phyloP scores from a whole-genome alignment of 2,888 invertebrate species.

The Spodoptera exigua region DNA sequence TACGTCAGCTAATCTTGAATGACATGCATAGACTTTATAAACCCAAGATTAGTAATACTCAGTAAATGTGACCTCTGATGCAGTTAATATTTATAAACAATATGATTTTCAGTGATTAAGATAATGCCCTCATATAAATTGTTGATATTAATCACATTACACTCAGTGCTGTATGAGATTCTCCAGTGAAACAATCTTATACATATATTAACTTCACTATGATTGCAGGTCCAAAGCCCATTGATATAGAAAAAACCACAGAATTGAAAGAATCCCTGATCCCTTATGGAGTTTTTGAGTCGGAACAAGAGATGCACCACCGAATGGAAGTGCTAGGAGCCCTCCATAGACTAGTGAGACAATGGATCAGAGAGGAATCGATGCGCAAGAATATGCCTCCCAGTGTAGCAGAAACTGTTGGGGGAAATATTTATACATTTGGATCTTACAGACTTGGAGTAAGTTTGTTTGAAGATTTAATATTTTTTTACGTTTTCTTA shows the following conservation, averaged over 20 bases:
- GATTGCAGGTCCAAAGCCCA: conserved; percentile 91
- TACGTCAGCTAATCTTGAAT: no score
- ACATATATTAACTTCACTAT: no score
- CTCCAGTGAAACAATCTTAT: no score
- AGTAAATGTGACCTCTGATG: no score
- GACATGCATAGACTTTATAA: no score
- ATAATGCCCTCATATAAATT: no score
- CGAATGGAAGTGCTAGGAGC: conserved; percentile 95
- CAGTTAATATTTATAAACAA: no score
- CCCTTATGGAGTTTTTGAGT: conserved; percentile 97
- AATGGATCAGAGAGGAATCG: conserved; percentile 98
- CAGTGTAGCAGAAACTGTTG: conserved; percentile 96
- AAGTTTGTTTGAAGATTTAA: conserved; percentile 61
- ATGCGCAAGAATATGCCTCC: conserved; percentile 97
- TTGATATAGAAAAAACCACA: conserved; percentile 92
- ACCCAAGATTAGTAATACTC: no score
- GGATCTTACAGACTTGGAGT: conserved; percentile 98
- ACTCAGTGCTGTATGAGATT: no score
- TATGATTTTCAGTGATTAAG: no score
- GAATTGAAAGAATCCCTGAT: conserved; percentile 94
- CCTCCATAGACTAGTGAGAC: conserved; percentile 96
- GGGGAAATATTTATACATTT: conserved; percentile 99
- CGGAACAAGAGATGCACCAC: conserved; percentile 96
- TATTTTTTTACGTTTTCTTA: no score
- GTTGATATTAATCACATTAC: no score